A percentile compares a stretch with the other conserved stretches of the same genome.
Conservation (phyloP, 2,888 invertebrate species). For the Xestia xanthographa region DNA sequence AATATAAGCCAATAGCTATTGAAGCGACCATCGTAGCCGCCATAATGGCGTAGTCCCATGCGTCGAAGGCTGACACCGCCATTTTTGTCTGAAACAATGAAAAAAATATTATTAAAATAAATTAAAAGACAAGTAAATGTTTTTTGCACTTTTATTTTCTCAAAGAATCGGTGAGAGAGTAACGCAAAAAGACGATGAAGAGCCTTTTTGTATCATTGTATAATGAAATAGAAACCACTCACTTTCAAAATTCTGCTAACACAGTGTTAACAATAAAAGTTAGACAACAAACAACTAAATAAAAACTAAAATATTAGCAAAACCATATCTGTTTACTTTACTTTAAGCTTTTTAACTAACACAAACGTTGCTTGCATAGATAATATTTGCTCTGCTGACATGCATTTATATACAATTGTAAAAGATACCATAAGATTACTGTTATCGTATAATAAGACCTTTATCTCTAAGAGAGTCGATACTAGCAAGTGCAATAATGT, state of each 20-base stretch:
- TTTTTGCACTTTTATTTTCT: conserved; percentile 3
- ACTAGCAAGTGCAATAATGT: conserved; percentile 16
- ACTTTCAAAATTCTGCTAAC: background rate
- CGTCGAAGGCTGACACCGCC: conserved; percentile 86
- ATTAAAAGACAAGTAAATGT: background rate
- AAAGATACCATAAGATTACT: conserved; percentile 43
- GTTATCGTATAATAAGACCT: conserved; percentile 46
- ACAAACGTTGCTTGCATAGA: background rate
- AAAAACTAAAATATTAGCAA: conserved; percentile 8
- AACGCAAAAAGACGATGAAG: background rate
- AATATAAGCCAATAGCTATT: conserved; percentile 95
- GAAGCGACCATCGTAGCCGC: conserved; percentile 93
- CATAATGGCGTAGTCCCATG: conserved; percentile 95
- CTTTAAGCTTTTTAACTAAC: conserved; percentile 15
- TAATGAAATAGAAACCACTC: background rate
- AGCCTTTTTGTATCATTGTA: background rate
- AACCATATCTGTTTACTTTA: background rate
- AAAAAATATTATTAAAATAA: background rate
- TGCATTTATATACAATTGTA: conserved; percentile 18
- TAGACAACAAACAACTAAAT: background rate
- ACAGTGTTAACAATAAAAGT: background rate
- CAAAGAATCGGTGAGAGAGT: background rate
- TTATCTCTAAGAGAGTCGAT: conserved; percentile 44
- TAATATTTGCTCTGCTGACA: conserved; percentile 13
- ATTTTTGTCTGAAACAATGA: conserved; percentile 68